Conservation (phyloP, 1,140 invertebrate species). For the Zaprionus taronus region DNA sequence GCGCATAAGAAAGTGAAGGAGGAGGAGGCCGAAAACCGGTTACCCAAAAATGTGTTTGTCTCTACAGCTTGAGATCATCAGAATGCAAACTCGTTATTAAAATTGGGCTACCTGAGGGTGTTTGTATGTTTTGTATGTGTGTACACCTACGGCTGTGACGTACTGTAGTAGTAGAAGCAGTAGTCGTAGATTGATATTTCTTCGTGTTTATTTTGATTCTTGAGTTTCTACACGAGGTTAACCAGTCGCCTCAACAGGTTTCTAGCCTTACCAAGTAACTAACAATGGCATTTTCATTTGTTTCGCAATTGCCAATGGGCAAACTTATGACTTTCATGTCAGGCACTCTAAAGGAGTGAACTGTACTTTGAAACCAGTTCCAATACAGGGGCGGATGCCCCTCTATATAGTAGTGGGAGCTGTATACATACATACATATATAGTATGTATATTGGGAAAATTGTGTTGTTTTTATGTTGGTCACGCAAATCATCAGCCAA, state of each 20-base stretch:
- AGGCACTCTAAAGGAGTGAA: neutral
- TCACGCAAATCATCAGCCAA: constrained; percentile 49
- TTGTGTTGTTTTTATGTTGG: constrained; percentile 32
- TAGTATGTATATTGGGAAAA: neutral
- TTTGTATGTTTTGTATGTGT: neutral
- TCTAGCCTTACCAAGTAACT: constrained; percentile 24
- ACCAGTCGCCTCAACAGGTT: constrained; percentile 61
- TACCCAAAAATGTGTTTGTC: constrained; percentile 21
- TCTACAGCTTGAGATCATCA: constrained; percentile 51
- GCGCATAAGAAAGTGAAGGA: constrained; percentile 38
- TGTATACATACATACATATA: too few species aligned
- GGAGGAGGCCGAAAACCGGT: constrained; percentile 48
- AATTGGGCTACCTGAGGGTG: constrained; percentile 46
- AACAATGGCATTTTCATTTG: constrained; percentile 52
- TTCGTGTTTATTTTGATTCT: constrained; percentile 58
- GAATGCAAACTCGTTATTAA: constrained; percentile 68
- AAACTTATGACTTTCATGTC: constrained; percentile 26
- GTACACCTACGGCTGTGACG: constrained; percentile 24
- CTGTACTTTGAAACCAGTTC: constrained; percentile 32
- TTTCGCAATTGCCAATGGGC: constrained; percentile 57
- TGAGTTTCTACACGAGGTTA: constrained; percentile 43
- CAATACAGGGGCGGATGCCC: neutral
- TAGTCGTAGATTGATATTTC: constrained; percentile 18
- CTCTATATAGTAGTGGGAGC: neutral
- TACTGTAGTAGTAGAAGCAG: constrained; percentile 11